A percentile compares a stretch with the other conserved stretches of the same genome.
phyloP scores from a whole-genome alignment of 1,140 invertebrate species.

The Heterodera carotae region DNA sequence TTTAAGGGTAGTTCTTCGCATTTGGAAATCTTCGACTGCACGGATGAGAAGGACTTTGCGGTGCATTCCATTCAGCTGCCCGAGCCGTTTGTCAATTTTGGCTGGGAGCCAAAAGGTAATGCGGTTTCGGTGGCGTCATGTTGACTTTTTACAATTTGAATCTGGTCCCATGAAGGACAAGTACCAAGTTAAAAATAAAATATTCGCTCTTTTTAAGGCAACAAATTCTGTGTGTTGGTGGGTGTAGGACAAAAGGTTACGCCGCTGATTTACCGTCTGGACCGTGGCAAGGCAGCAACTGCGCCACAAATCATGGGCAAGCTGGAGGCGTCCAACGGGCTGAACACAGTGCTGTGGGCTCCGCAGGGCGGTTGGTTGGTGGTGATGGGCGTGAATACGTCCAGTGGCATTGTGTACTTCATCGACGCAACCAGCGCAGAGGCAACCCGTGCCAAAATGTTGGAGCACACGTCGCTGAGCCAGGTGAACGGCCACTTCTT shows the following conservation, averaged over 20 bases:
- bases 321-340: constrained; percentile 58
- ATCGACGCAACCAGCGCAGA: constrained; percentile 61
- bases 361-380: constrained; percentile 60
- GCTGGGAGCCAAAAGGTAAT: constrained; percentile 93
- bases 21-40: constrained; percentile 91
- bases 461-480: constrained; percentile 62
- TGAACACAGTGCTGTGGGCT: constrained; percentile 59
- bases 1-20: constrained; percentile 91
- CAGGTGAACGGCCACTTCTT: constrained; percentile 51
- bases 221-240: constrained; percentile 62
- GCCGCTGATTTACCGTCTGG: constrained; percentile 60
- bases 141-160: too few species aligned
- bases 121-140: too few species aligned
- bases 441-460: constrained; percentile 54
- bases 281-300: constrained; percentile 56
- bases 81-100: constrained; percentile 84
- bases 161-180: too few species aligned
- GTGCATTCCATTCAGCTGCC: constrained; percentile 79
- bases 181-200: background rate
- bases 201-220: constrained; percentile 43
- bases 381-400: constrained; percentile 52
- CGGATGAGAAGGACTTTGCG: constrained; percentile 93
- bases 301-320: constrained; percentile 57
- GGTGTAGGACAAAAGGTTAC: constrained; percentile 55
- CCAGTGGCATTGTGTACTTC: constrained; percentile 58